Evolutionary conservation across 2,888 invertebrate genomes (phyloP), one percentile per base, ranked within the genome.

Genomic region (Apomyelois bistriatella): DNA sequence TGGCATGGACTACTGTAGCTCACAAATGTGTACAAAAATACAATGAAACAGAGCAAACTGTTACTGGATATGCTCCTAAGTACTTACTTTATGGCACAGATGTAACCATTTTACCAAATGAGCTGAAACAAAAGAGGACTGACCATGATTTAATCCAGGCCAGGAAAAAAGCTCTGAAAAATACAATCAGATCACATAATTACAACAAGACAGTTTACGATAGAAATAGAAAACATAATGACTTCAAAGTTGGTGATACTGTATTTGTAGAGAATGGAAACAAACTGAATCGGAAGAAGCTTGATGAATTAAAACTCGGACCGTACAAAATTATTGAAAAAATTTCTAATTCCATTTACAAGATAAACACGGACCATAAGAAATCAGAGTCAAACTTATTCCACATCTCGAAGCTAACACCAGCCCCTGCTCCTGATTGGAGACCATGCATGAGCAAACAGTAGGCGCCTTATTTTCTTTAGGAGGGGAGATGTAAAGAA

Each of bases 201-300:
- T 63, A 66, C 36, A 67, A 68, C 35, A 66, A 66, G 28, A 28
- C 43, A 54, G 3, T 36, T 2, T 51, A 15, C 55, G 64, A 68
- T 28, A 60, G 55, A 55, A 58, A 57, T 40, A 36, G 62, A 53
- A 60, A 41, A 61, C 0, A 60, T 0, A 16, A 9, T 1, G 28
- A 28, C 28, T 28, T 28, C 28, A 59, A 65, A 10, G 56, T 56
- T 51, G 63, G 62, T 40, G 68, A 69, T 32, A 50, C 3, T 0
- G 60, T 69, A 22, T 64, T 41, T 59, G 64, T 71, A 0, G 71
- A 71, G 48, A 69, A 73, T 55, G 70, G 70, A 35, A 62, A 72
- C 38, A 58, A 54, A 52, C 41, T 70, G 40, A 72, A 68, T 17
- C 63, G 66, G 49, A 66, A 53, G 41, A 66, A 69, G 56, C 16